phyloP scores from a whole-genome alignment of 1,140 invertebrate species.

The Drosophila baimaii region DNA sequence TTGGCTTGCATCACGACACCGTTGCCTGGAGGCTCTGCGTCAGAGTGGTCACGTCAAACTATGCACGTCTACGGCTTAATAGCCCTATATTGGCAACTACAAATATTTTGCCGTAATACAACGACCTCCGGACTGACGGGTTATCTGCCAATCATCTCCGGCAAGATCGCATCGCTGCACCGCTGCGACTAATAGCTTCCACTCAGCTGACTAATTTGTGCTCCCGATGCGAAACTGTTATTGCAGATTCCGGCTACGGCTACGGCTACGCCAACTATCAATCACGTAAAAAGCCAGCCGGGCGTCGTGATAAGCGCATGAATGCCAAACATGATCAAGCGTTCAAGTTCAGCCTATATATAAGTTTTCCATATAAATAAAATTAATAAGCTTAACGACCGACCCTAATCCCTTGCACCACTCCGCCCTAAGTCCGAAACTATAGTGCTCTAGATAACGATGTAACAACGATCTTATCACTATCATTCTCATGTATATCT shows the following conservation, averaged over 20 bases:
- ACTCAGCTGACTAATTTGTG: constrained; percentile 46
- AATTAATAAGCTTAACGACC: constrained; percentile 23
- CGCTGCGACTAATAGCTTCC: constrained; percentile 30
- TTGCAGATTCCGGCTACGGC: constrained; percentile 40
- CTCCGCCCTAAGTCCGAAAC: constrained; percentile 49
- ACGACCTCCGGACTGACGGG: constrained; percentile 37
- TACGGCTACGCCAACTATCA: constrained; percentile 37
- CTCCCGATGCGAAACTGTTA: constrained; percentile 39
- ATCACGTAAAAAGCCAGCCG: constrained; percentile 58
- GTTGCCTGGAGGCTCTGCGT: constrained; percentile 20
- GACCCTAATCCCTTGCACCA: constrained; percentile 49
- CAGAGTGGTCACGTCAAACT: constrained; percentile 52
- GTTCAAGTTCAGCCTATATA: constrained; percentile 58
- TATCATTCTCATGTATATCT: constrained; percentile 17
- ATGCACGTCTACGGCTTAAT: constrained; percentile 24
- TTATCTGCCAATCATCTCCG: constrained; percentile 48
- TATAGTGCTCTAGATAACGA: constrained; percentile 59
- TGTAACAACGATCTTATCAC: constrained; percentile 49
- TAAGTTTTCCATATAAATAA: constrained; percentile 34
- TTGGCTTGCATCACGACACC: constrained; percentile 33
- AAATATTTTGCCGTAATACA: constrained; percentile 35
- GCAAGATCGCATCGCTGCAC: constrained; percentile 26
- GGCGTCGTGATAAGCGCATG: constrained; percentile 71
- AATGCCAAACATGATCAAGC: constrained; percentile 69
- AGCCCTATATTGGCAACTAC: constrained; percentile 26